Evolutionary conservation across 1,140 invertebrate genomes (phyloP), one percentile per base, ranked within the genome.

Genomic region (Lethocerus indicus): DNA sequence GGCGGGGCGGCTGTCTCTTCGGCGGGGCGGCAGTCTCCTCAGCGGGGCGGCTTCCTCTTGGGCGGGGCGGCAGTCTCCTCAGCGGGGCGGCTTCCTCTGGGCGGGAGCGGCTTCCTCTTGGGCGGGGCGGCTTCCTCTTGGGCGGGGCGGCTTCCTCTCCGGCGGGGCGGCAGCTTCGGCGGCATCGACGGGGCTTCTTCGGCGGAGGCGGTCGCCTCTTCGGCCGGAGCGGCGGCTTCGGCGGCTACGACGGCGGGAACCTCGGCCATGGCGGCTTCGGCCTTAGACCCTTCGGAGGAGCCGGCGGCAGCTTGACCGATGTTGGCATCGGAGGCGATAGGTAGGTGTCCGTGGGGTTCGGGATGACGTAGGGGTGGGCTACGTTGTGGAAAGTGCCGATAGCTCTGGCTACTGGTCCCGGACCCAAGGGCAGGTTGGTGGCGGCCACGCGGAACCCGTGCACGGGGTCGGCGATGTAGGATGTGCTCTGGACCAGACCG

Each of bases 361-460:
- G n/a, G n/a, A n/a, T n/a, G n/a, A n/a, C n/a, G n/a, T n/a, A n/a
- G 21, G 36, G 18, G 41, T 20, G 2, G 35, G 40, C 13, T 7
- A 23, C n/a, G 23, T 26, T 21, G 18, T 16, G 25, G 52, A 42
- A n/a, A 28, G 18, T 24, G 18, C 26, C 26, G 41, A 14, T 13
- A 13, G 18, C 21, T 49, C 37, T 6, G 39, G 18, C 37, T 3
- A 46, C 51, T 28, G 51, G 45, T 23, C 45, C 51, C 18, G 51
- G 45, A 16, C 45, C 51, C 18, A 35, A 27, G 12, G 50, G 77
- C 35, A 80, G 58, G 61, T 79, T 79, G 24, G 73, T 78, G 20
- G 72, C 76, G 7, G 73, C 69, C 7, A 76, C 75, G 32, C 74
- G 67, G 65, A 79, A 81, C 39, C 78, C 78, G 46, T 69, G 63